A percentile compares a stretch with the other conserved stretches of the same genome.
phyloP scores from a whole-genome alignment of 2,113 vertebrate genomes.

The Muscicapa adusta region DNA sequence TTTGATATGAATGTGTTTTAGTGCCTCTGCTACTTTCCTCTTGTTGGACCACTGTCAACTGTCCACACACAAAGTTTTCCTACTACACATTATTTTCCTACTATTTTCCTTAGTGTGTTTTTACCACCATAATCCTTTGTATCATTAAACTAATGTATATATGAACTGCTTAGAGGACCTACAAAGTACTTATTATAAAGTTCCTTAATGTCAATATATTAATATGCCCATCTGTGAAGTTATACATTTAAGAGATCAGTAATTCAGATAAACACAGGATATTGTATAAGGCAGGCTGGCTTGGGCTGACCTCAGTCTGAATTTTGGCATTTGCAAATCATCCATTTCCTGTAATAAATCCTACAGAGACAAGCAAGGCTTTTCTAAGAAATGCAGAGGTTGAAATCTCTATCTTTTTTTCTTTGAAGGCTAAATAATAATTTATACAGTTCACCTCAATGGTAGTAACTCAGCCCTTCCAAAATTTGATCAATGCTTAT shows the following conservation, averaged over 20 bases:
- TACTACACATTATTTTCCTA: not conserved
- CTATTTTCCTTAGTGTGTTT: not conserved
- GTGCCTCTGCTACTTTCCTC: not conserved
- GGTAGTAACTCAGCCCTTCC: not conserved
- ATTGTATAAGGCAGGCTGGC: not conserved
- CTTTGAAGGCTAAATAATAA: not conserved
- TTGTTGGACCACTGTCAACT: not conserved
- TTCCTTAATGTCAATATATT: not conserved
- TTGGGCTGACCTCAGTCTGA: not conserved
- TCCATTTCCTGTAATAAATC: not conserved
- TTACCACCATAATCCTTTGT: not conserved
- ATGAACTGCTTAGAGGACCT: not conserved
- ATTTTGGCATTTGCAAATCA: not conserved
- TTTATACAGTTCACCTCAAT: not conserved
- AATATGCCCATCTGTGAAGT: not conserved
- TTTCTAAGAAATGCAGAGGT: not conserved
- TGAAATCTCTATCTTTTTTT: not conserved
- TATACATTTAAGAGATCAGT: not conserved
- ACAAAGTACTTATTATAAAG: not conserved
- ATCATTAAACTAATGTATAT: not conserved
- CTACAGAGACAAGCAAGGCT: not conserved
- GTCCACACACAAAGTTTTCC: not conserved
- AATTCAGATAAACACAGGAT: not conserved
- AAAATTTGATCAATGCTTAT: conserved; percentile 13
- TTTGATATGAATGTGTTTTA: not conserved